Percentiles rank a stretch among this genome's conserved stretches.
These are phyloP conservation scores for Scyliorhinus canicula DNA, from an alignment of 2,797 vertebrate species.

Conservation along the genomic window DNA sequence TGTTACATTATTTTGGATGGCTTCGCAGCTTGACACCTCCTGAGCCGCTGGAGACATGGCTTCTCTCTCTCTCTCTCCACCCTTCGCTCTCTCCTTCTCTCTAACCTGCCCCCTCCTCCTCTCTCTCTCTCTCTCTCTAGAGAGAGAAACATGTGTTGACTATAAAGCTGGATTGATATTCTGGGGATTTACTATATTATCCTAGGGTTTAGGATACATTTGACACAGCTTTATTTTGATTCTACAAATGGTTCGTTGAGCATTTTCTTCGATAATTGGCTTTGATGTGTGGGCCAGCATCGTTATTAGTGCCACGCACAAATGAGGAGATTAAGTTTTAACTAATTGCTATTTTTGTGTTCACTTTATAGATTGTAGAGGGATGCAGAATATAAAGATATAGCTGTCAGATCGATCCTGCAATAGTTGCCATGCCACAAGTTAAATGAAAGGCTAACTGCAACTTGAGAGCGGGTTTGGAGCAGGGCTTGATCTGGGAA, in stretches of 20 bases:
- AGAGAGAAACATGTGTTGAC: not conserved
- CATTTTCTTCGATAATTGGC: not conserved
- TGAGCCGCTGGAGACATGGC: not conserved
- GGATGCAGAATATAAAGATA: not conserved
- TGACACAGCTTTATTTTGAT: no score
- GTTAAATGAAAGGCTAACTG: not conserved
- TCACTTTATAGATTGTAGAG: not conserved
- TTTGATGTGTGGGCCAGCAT: not conserved
- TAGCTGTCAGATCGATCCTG: not conserved
- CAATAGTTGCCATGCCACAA: not conserved
- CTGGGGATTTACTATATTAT: not conserved
- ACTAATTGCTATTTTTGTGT: not conserved
- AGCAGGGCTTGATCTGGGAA: not conserved
- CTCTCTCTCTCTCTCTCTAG: no score
- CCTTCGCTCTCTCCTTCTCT: no score
- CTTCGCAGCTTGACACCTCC: not conserved
- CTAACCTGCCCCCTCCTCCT: no score
- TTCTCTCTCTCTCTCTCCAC: not conserved
- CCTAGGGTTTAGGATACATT: not conserved
- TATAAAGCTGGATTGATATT: not conserved
- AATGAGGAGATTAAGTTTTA: not conserved
- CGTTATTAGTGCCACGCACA: not conserved
- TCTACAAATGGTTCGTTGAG: not conserved
- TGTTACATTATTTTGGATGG: not conserved
- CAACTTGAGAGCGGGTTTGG: not conserved